Base-by-base conservation (phyloP, 2,888 invertebrate species). In the Aproaerema taeniolella region DNA sequence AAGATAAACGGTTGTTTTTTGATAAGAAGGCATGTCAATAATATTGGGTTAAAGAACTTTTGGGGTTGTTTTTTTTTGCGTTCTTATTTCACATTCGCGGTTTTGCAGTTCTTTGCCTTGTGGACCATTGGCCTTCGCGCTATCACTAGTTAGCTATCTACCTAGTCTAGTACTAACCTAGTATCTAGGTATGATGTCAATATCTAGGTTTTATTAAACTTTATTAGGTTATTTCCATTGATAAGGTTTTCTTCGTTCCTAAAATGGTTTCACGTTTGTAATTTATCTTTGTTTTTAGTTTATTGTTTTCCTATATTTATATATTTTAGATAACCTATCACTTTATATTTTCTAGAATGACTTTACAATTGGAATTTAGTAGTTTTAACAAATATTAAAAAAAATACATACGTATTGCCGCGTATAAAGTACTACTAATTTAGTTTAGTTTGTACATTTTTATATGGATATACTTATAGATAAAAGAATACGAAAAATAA, bases 31-130 rank as follows among this genome's bases (percentile, higher is more conserved):
- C n/a, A 12, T 9, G 24, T n/a, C 73, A 72, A n/a, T n/a, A 29
- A 29, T 25, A 34, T 26, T 71, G 69, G 72, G 75, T 75, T 75
- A 71, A 74, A 67, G 72, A 74, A 79, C 75, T 70, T 67, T 57
- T 50, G 52, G 55, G 54, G 58, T 61, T 71, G 69, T 71, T 70
- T 74, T 72, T 60, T 67, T 66, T 53, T 43, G 50, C n/a, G 26
- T 26, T 20, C 50, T 67, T 61, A 67, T 69, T 45, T 49, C 50
- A 67, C 61, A 67, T 69, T 45, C 49, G 69, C 57, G 49, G 47
- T 70, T 60, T 70, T 68, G 67, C 50, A 43, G 34, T 47, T 42
- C 49, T 50, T 56, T 48, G 58, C 61, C 60, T 68, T 59, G 54
- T 37, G 30, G 57, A 59, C 59, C 63, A 54, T 55, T 68, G 73